Percentiles rank a stretch among this genome's conserved stretches.
Evolutionary conservation across 2,113 vertebrate species (phyloP).

Genomic region (Ceyx margarethae): DNA sequence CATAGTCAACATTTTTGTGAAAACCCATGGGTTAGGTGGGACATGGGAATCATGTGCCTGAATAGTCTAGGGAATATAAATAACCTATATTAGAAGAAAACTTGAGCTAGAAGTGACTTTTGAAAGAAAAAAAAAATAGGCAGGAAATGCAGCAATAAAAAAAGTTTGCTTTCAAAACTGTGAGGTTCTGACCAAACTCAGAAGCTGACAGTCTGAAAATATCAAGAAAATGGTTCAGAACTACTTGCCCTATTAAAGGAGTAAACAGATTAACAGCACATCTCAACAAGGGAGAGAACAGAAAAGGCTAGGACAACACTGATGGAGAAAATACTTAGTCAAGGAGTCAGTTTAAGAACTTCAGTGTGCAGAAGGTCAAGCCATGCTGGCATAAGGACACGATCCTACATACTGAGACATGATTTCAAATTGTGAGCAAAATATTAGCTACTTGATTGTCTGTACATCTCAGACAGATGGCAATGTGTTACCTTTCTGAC

Average conservation of each 20-base stretch:
- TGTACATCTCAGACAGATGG: fast-evolving
- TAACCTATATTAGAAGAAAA: neutral
- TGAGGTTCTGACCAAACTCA: neutral
- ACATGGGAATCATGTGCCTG: neutral
- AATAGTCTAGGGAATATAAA: neutral
- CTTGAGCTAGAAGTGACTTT: neutral
- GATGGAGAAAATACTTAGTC: neutral
- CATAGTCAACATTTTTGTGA: neutral
- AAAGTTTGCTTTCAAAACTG: neutral
- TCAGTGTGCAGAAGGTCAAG: neutral
- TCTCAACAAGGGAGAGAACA: neutral
- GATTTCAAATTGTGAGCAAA: neutral
- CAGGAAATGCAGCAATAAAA: neutral
- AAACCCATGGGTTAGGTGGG: neutral
- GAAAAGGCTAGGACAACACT: neutral
- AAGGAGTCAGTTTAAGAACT: neutral
- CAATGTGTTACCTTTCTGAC: conserved; percentile 87
- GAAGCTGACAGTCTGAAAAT: neutral
- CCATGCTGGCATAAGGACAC: neutral
- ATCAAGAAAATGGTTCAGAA: neutral
- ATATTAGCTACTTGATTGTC: fast-evolving
- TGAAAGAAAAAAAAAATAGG: neutral
- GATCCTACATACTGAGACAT: neutral
- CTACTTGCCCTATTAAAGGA: neutral
- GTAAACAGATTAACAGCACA: neutral